Base-by-base conservation (phyloP, 30 jellyfish, hydroid and myxozoan species). In the Turritopsis rubra region DNA sequence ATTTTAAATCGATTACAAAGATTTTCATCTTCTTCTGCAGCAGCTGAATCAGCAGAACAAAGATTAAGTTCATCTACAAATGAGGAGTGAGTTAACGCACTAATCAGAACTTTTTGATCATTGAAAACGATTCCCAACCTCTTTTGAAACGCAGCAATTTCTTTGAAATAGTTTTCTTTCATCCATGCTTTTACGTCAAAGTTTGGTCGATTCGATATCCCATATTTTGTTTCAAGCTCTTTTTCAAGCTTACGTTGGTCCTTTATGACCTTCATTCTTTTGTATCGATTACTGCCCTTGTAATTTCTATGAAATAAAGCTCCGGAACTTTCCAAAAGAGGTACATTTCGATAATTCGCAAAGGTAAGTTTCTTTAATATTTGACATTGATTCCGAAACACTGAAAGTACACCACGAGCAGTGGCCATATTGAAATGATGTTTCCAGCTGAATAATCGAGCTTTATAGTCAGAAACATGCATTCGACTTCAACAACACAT, bases 251-350 rank as follows among this genome's bases (percentile, higher is more conserved):
- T 79, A 73, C 27, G 29, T 53, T 70, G 75, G 52, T 73, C 77
- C 52, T 66, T 82, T 22, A 29, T 52, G 53, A 31, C 96, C 70
- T 95, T 76, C 75, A 74, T 82, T 52, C 89, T 83, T 21, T 87
- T 93, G 84, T 85, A 92, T 71, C 99, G 78, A 71, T 93, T 93
- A 79, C 96, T 88, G 16, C 99, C 99, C 9, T 86, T 90, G 66
- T 81, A 93, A 52, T 80, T 41, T 79, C 99, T 84, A 66, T 71
- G 21, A n/a, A 52, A 16, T 26, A 65, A 21, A 18, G 65, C 7
- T 80, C 8, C 13, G 7, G 29, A 22, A 24, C 25, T 77, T 41
- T 68, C 30, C 60, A 41, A 41, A 41, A 41, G 60, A 3, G 60
- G 60, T 5, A 41, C 9, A 41, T 41, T 41, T 41, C 60, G 60